These are phyloP conservation scores for Lochmaea crataegi DNA, from an alignment of 2,888 invertebrate species.

Conservation along the genomic window DNA sequence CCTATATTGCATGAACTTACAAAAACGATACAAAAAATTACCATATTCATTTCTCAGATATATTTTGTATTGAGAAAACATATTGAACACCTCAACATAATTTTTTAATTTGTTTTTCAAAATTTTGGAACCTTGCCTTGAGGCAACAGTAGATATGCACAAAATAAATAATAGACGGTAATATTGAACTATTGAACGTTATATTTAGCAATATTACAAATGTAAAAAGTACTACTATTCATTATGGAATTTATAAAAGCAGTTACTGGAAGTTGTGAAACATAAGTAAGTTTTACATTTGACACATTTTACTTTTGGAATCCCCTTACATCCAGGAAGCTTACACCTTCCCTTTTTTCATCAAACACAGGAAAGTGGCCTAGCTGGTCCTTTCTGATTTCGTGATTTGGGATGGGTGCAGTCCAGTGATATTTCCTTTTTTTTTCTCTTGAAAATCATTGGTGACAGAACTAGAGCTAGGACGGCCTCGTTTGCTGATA, in stretches of 20 bases:
- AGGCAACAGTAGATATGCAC: background rate
- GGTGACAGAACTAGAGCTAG: background rate
- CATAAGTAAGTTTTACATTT: constrained; percentile 1
- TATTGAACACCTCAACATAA: too few species aligned
- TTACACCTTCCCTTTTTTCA: constrained; percentile 4
- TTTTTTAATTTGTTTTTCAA: background rate
- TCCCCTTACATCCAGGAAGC: background rate
- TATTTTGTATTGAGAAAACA: too few species aligned
- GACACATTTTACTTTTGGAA: background rate
- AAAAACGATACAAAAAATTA: background rate
- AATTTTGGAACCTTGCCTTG: background rate
- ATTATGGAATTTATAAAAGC: constrained; percentile 5
- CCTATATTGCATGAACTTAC: background rate
- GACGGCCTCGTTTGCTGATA: background rate
- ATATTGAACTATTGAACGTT: too few species aligned
- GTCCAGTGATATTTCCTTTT: background rate
- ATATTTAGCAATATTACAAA: background rate
- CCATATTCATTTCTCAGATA: background rate
- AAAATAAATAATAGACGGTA: too few species aligned
- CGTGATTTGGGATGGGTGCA: background rate
- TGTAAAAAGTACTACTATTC: background rate
- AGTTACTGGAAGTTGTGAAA: constrained; percentile 6
- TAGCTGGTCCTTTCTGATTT: constrained; percentile 1
- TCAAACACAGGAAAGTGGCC: background rate
- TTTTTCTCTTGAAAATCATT: background rate